phyloP scores from a whole-genome alignment of 1,140 invertebrate species.

The Drosophila sturtevanti region DNA sequence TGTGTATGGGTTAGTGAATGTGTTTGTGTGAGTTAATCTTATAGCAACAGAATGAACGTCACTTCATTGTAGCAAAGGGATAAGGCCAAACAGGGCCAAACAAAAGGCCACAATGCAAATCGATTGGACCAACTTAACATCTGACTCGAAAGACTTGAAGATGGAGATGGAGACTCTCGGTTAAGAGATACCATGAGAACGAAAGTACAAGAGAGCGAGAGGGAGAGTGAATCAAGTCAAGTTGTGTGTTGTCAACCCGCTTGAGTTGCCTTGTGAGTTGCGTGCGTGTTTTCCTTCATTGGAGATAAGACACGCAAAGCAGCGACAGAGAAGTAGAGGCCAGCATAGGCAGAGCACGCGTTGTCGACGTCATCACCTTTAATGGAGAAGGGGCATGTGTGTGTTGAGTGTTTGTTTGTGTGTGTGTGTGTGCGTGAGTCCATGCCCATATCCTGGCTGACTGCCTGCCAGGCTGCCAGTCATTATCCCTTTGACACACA shows the following conservation, averaged over 20 bases:
- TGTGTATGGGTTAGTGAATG: background rate
- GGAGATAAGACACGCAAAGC: slow-evolving; percentile 76
- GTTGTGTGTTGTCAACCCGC: slow-evolving; percentile 62
- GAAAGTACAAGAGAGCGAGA: background rate
- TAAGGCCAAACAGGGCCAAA: slow-evolving; percentile 34
- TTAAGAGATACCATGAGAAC: background rate
- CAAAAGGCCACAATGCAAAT: slow-evolving; percentile 44
- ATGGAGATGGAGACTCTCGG: background rate
- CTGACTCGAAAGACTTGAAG: background rate
- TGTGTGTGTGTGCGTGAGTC: slow-evolving; percentile 12
- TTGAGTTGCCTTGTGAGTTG: slow-evolving; percentile 56
- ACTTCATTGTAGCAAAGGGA: slow-evolving; percentile 20
- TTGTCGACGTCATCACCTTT: slow-evolving; percentile 53
- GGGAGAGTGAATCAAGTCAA: slow-evolving; percentile 28
- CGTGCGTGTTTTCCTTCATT: slow-evolving; percentile 77
- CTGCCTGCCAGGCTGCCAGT: slow-evolving; percentile 49
- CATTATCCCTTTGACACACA: slow-evolving; percentile 75
- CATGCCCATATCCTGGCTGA: slow-evolving; percentile 5
- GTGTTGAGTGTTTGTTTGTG: background rate
- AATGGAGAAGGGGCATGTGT: background rate
- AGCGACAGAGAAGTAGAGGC: slow-evolving; percentile 35
- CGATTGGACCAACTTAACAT: slow-evolving; percentile 42
- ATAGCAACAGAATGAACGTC: background rate
- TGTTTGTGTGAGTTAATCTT: background rate
- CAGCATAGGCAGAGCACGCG: slow-evolving; percentile 14